Evolutionary conservation across 2,888 invertebrate genomes (phyloP), one percentile per base, ranked within the genome.

Genomic region (Empis livida): DNA sequence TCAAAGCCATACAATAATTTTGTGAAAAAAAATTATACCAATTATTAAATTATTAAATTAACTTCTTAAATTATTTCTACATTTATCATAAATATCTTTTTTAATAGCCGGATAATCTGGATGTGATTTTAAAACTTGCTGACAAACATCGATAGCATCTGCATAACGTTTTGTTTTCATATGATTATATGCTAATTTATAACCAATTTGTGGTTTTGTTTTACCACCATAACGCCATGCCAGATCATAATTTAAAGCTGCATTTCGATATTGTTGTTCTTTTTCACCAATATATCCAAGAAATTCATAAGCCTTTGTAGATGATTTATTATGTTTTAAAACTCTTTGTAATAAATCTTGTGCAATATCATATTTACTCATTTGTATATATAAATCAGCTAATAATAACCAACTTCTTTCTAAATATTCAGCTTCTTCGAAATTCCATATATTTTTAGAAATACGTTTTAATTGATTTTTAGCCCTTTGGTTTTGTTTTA

Each of bases 331-430:
- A 61, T 90, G 85, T 49, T 82, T 79, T 15, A 90, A 65, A 1
- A 88, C 80, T 57, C 82, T 80, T 16, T 78, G 76, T 14, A 97
- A 72, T 23, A 94, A 70, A 55, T 92, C 90, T 40, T 80, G 79
- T 0, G 95, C 93, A 45, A 90, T 79, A 50, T 95, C 95, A 60
- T 79, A 77, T 64, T 95, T 89, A 14, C 82, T 83, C 0, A 79
- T 82, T 60, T 84, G 84, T 45, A 87, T 77, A 61, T 89, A 94
- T 55, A 86, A 84, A 54, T 96, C 95, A 0, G 92, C 88, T n/a
- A 96, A 72, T 42, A 96, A 74, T 9, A 97, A 65, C 97, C 97
- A 97, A 65, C 93, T 89, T 51, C 89, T 80, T 71, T 97, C 97
- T 50, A 97, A 72, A 59, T 95, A 93, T 60, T 96, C 95, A 0